These are phyloP conservation scores for Ladona fulva DNA, from an alignment of 1,140 invertebrate genomes.

Conservation along the genomic window DNA sequence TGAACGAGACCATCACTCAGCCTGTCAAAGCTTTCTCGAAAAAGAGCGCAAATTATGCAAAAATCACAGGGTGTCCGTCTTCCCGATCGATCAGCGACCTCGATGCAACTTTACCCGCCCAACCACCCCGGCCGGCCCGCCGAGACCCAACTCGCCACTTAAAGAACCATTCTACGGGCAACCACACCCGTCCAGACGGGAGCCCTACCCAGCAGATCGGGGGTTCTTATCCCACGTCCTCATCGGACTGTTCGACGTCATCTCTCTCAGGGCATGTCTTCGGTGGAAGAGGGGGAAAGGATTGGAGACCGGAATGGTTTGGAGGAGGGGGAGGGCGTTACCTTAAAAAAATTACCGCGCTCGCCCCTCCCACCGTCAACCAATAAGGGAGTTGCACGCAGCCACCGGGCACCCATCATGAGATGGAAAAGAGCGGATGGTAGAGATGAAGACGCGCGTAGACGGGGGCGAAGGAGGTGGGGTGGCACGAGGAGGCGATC, in stretches of 20 bases:
- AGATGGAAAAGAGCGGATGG: not conserved
- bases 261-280: not conserved
- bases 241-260: not conserved
- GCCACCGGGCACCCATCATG: not conserved
- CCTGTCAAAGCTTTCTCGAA: constrained; percentile 8
- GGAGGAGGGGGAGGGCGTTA: not conserved
- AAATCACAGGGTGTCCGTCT: constrained; percentile 3
- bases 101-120: not conserved
- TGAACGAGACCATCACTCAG: not conserved
- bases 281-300: not conserved
- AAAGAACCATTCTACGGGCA: not conserved
- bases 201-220: not conserved
- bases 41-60: constrained; percentile 9
- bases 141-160: too few relatives aligned
- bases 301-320: not conserved
- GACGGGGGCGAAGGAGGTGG: not conserved
- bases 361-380: not conserved
- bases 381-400: constrained; percentile 7
- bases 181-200: not conserved
- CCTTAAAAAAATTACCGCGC: not conserved
- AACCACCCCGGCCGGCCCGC: too few relatives aligned
- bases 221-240: constrained; percentile 6
- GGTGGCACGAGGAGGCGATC: not conserved
- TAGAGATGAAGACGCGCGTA: not conserved
- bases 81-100: not conserved